Evolutionary conservation across 2,888 invertebrate species (phyloP), one percentile per base, ranked within the genome.

Genomic region (Drosophila melanocephala): DNA sequence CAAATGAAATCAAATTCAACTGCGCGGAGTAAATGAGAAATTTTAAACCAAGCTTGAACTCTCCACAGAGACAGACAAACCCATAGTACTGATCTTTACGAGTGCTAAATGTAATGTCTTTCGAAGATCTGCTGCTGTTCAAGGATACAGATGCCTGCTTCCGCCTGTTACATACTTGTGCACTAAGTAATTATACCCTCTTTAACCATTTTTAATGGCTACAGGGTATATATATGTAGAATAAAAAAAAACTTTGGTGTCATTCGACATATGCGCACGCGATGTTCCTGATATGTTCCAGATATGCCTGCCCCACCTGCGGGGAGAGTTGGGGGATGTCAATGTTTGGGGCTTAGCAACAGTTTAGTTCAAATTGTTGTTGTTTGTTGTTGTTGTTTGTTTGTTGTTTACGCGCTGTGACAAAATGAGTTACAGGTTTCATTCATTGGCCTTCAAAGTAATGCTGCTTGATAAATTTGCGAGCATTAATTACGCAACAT

Each of bases 401-500:
- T 47, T 47, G 47, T 79, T 88, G 77, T 77, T 88, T 77, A 72
- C 76, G 74, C 76, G 71, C 74, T 75, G 88, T 88, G 88, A 86
- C 86, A 86, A 86, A 88, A 86, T 88, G 86, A 86, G 88, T 86
- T 86, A 86, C 86, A 82, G 87, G 86, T 88, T 86, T 82, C 84
- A 84, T 85, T 80, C 88, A 86, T 81, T 80, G 84, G 65, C 72
- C 69, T 64, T 57, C 58, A n/a, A 44, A 44, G 59, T 72, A 90
- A 89, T 91, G 89, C 89, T 85, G 79, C 87, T 87, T 88, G 91
- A 91, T 84, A 91, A 90, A 91, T 91, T 78, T 81, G 75, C 72
- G 79, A 70, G 80, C 88, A 91, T 91, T 91, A 90, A 91, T 91
- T 91, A 88, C 87, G 90, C 90, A 83, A 90, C 75, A 80, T 83